Percentiles rank a stretch among this genome's conserved stretches.
Conservation (phyloP, 2,113 vertebrate genomes). For the Phalacrocorax aristotelis region DNA sequence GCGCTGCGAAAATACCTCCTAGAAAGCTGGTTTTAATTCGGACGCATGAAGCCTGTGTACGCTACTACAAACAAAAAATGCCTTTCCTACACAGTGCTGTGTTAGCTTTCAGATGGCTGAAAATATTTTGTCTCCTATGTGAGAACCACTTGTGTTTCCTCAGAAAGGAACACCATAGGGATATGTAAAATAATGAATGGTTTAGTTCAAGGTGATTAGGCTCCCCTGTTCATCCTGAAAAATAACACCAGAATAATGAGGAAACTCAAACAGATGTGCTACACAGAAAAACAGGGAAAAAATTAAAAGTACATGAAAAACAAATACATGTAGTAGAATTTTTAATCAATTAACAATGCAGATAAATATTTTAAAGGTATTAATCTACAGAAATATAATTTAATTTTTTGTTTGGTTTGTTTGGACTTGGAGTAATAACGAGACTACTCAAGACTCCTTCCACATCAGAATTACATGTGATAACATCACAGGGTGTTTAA, state of each 20-base stretch:
- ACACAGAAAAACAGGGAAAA: background rate
- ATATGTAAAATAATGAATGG: background rate
- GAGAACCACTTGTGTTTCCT: background rate
- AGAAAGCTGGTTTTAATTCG: background rate
- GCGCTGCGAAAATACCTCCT: background rate
- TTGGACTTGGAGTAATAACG: background rate
- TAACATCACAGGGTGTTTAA: background rate
- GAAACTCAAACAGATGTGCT: background rate
- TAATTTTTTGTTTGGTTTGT: background rate
- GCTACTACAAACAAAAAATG: background rate
- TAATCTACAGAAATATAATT: rapidly evolving
- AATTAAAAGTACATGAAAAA: background rate
- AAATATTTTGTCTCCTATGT: background rate
- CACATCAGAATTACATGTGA: background rate
- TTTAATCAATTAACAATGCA: background rate
- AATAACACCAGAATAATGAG: background rate
- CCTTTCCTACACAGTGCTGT: background rate
- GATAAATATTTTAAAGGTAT: background rate
- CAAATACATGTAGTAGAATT: background rate
- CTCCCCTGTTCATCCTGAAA: background rate
- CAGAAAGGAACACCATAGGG: background rate
- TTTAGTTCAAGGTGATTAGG: background rate
- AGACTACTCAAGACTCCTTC: background rate
- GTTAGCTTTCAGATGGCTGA: background rate
- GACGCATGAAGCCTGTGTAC: background rate